phyloP scores from a whole-genome alignment of 2,888 invertebrate genomes.

The Galerucella nymphaeae region DNA sequence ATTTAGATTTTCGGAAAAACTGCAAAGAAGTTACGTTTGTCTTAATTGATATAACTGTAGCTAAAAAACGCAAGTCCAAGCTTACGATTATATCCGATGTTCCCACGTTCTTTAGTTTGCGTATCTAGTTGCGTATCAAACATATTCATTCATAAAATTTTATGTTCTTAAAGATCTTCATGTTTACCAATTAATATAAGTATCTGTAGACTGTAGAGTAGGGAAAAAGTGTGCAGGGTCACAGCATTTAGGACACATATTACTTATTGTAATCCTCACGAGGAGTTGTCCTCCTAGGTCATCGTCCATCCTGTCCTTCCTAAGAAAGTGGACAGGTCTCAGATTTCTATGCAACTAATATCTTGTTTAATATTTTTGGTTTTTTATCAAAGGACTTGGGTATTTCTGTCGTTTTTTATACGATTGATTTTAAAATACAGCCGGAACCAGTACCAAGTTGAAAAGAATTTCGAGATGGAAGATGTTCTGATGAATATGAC shows the following conservation, averaged over 20 bases:
- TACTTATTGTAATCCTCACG: no score
- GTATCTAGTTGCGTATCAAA: conserved; percentile 45
- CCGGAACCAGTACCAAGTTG: neutral
- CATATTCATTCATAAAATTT: conserved; percentile 51
- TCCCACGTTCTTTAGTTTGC: conserved; percentile 52
- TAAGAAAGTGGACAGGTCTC: no score
- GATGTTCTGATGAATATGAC: conserved; percentile 37
- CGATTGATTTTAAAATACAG: neutral
- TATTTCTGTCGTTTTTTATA: neutral
- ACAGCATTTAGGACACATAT: no score
- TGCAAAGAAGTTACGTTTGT: conserved; percentile 43
- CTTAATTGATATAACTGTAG: conserved; percentile 45
- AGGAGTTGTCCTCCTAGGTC: no score
- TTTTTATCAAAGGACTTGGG: neutral
- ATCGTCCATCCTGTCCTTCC: no score
- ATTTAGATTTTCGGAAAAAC: conserved; percentile 39
- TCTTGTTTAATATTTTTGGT: no score
- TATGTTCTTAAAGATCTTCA: conserved; percentile 26
- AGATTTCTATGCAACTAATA: no score
- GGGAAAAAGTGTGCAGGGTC: neutral
- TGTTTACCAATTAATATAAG: conserved; percentile 12
- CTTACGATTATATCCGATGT: conserved; percentile 46
- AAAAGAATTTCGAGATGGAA: conserved; percentile 24
- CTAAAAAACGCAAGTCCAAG: conserved; percentile 41
- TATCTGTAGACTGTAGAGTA: no score